Evolutionary conservation across 2,888 invertebrate species (phyloP).

Genomic region (Phytoseiulus persimilis): DNA sequence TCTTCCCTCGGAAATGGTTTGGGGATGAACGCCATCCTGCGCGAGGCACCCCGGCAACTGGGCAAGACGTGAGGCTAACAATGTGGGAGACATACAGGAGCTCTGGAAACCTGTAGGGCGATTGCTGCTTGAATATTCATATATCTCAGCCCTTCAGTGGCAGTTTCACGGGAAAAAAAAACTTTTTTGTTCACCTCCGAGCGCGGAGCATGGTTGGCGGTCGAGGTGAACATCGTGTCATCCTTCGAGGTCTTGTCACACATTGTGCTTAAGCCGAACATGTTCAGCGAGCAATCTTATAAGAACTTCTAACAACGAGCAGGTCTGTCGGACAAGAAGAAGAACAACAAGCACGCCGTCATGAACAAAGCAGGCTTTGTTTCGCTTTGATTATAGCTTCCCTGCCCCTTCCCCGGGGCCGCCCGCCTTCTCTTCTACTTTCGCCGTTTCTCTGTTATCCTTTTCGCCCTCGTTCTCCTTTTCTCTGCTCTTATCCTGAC

Average conservation of each 20-base stretch:
- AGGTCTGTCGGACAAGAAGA: neutral
- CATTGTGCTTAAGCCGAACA: neutral
- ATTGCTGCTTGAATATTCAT: neutral
- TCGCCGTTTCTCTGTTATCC: neutral
- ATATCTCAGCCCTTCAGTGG: neutral
- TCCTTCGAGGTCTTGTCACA: neutral
- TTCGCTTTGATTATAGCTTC: slow-evolving; percentile 5
- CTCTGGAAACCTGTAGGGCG: neutral
- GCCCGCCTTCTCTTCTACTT: too few species aligned
- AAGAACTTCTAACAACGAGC: neutral
- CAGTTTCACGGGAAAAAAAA: neutral
- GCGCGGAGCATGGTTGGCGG: neutral
- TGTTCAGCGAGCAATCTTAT: neutral
- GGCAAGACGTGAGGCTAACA: too few species aligned
- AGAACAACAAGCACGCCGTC: slow-evolving; percentile 5
- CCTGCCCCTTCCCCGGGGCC: neutral
- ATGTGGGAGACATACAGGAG: neutral
- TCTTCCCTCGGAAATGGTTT: neutral
- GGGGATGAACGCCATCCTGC: too few species aligned
- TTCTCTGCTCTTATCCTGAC: too few species aligned
- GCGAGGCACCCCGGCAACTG: too few species aligned
- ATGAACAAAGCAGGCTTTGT: slow-evolving; percentile 5
- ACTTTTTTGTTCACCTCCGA: neutral
- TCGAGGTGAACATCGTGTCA: neutral
- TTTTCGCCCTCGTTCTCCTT: too few species aligned